Base-by-base conservation (phyloP, 2,113 vertebrate genomes). In the Penelope pileata region DNA sequence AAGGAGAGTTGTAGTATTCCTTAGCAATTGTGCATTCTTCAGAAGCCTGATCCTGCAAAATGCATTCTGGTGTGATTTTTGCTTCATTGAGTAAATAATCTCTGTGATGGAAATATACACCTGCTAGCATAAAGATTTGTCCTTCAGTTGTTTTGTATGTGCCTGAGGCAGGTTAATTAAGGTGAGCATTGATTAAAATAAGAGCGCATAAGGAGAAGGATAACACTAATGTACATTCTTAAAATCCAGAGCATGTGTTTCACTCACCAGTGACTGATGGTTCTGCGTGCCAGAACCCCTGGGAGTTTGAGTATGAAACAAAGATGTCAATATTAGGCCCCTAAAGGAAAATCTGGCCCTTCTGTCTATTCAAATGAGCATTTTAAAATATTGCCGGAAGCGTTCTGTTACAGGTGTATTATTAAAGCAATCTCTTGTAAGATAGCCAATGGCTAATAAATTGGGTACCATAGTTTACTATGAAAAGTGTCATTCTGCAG, bases 311-410 rank as follows among this genome's bases (percentile, higher is more conserved):
- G 60, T 90, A n/a, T 85, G 87, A 85, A 94, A 96, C 82, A 88
- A 91, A 94, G 75, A 93, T 93, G 74, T 93, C 90, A 95, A 76
- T 91, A 91, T 86, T 76, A 69, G 72, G 42, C 45, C 75, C 58
- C 82, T 91, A 42, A 88, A 93, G 85, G 59, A 47, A 91, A 70
- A 42, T 74, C 59, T 89, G 68, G 70, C 48, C 82, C 40, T 90
- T 93, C 78, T 90, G 54, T 93, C 90, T 95, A 80, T 93, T 94
- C 82, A 83, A 73, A 96, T 95, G 63, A 95, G 62, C 48, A 54
- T 80, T 95, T 83, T 74, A 85, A 75, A 88, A 88, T 90, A 32
- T 80, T 90, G 94, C 91, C 93, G 32, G 53, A 58, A 89, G 94
- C 94, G 24, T 76, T 90, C 42, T 87, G 50, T 92, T 95, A 54